Percentiles rank a stretch among this genome's conserved stretches.
phyloP scores from a whole-genome alignment of 2,113 vertebrate genomes.

The Promerops cafer region DNA sequence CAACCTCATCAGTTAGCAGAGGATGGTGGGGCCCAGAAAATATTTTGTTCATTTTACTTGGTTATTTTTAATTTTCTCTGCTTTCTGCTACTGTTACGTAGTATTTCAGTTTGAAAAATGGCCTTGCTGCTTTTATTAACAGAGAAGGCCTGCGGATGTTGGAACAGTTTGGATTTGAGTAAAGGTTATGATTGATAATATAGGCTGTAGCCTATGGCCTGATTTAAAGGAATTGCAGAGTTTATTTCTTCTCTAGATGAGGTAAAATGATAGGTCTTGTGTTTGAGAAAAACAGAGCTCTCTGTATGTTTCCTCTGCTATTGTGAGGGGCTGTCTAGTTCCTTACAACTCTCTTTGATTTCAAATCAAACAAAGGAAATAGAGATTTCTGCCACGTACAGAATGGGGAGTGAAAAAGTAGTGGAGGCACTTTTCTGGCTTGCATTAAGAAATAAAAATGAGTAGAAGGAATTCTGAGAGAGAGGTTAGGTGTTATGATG shows the following conservation, averaged over 20 bases:
- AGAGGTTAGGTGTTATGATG: background rate
- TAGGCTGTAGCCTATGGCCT: background rate
- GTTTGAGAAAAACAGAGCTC: background rate
- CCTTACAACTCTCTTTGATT: slow-evolving; percentile 1
- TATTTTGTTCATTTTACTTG: background rate
- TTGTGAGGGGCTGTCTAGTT: background rate
- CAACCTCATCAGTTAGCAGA: background rate
- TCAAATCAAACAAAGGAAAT: slow-evolving; percentile 1
- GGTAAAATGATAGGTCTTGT: background rate
- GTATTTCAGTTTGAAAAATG: background rate
- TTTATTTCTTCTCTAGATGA: background rate
- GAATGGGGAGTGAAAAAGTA: background rate
- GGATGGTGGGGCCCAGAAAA: background rate
- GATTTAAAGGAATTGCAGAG: background rate
- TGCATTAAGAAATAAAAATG: background rate
- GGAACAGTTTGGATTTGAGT: background rate
- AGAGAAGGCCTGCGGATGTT: background rate
- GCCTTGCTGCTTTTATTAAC: background rate
- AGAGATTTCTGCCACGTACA: background rate
- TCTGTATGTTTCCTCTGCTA: background rate
- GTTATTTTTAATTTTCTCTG: background rate
- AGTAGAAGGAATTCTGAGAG: background rate
- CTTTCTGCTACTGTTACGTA: background rate
- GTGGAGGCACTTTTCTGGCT: background rate
- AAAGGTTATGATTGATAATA: background rate